A percentile compares a stretch with the other conserved stretches of the same genome.
phyloP scores from a whole-genome alignment of 2,113 vertebrate species.

The Cebidichthys violaceus region DNA sequence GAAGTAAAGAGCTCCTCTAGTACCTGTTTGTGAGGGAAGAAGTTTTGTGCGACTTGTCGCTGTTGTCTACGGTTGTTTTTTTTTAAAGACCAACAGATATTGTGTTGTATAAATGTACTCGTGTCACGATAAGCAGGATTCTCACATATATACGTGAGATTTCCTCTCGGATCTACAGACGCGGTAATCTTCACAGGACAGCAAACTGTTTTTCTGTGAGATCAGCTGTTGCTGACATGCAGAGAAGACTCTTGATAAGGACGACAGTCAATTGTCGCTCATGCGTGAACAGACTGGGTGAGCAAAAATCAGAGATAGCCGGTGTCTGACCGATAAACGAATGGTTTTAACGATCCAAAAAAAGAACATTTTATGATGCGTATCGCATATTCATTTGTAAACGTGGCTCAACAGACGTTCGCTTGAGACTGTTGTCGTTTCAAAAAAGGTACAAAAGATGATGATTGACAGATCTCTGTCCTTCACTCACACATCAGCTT shows the following conservation, averaged over 20 bases:
- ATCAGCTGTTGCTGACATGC: not conserved
- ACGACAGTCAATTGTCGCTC: not conserved
- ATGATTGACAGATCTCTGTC: not conserved
- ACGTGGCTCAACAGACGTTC: not conserved
- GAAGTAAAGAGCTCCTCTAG: slow-evolving; percentile 1
- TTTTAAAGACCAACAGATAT: not conserved
- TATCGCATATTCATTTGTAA: not conserved
- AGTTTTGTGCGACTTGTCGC: not conserved
- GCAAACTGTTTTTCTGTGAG: not conserved
- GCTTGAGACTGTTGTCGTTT: not conserved
- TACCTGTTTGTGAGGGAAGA: not conserved
- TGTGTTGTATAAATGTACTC: too few species aligned
- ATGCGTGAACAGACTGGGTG: not conserved
- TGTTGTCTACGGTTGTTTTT: not conserved
- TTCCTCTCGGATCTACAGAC: not conserved
- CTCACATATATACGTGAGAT: too few species aligned
- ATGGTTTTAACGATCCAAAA: not conserved
- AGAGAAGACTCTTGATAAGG: not conserved
- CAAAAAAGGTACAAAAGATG: not conserved
- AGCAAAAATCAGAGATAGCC: not conserved
- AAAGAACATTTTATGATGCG: not conserved
- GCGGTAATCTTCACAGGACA: not conserved
- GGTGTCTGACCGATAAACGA: not conserved
- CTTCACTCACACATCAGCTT: not conserved
- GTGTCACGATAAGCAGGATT: too few species aligned